Percentiles rank a stretch among this genome's conserved stretches.
phyloP scores from a whole-genome alignment of 1,140 invertebrate species.

The Megathymus violae region DNA sequence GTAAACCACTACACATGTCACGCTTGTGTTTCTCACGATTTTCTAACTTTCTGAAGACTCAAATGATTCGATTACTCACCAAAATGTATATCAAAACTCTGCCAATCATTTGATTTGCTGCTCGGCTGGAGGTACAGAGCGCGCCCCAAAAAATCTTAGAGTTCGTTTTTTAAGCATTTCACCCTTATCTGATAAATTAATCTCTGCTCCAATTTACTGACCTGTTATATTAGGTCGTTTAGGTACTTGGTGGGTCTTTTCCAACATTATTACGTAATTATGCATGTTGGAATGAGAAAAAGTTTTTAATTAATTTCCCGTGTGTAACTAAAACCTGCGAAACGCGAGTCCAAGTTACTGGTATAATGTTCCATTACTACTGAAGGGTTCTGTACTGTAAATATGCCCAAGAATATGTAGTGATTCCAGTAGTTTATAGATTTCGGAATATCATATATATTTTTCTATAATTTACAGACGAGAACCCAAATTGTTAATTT shows the following conservation, averaged over 20 bases:
- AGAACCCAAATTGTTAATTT: too few species aligned
- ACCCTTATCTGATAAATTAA: constrained; percentile 41
- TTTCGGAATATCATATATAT: too few species aligned
- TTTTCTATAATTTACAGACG: too few species aligned
- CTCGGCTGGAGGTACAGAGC: neutral
- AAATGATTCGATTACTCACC: too few species aligned
- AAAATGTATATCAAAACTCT: constrained; percentile 8
- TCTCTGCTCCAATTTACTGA: constrained; percentile 35
- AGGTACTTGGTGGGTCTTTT: constrained; percentile 7
- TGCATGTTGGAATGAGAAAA: constrained; percentile 11
- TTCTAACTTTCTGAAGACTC: too few species aligned
- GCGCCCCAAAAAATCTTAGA: constrained; percentile 7
- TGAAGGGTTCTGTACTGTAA: too few species aligned
- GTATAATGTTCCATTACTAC: too few species aligned
- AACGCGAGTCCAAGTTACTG: too few species aligned
- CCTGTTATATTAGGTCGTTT: constrained; percentile 21
- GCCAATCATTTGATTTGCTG: constrained; percentile 11
- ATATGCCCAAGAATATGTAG: too few species aligned
- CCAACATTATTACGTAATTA: constrained; percentile 9
- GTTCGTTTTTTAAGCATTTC: constrained; percentile 18
- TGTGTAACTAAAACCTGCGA: neutral
- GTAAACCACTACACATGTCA: too few species aligned
- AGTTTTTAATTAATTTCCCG: constrained; percentile 20
- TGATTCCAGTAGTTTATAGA: too few species aligned
- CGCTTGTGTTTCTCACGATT: too few species aligned